These are phyloP conservation scores for Scaptomyza flava DNA, from an alignment of 2,888 invertebrate genomes.

Conservation along the genomic window DNA sequence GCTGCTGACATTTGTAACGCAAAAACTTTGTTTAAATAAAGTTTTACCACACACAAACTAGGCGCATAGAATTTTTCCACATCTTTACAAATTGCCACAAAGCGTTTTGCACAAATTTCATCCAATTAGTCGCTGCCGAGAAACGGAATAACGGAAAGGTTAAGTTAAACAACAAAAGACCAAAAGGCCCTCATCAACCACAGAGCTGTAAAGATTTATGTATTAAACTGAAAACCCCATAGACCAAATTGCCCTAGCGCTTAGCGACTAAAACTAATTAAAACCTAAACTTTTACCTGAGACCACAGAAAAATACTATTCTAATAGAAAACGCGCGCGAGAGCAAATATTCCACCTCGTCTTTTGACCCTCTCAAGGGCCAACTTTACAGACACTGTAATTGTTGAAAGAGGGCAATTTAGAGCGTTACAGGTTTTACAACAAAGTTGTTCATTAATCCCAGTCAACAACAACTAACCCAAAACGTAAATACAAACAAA, in stretches of 20 bases:
- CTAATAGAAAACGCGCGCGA: constrained; percentile 55
- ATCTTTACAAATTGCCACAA: constrained; percentile 44
- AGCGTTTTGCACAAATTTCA: constrained; percentile 46
- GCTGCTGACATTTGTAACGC: background rate
- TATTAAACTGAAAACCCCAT: constrained; percentile 43
- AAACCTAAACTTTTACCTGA: constrained; percentile 73
- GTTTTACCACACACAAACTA: constrained; percentile 1
- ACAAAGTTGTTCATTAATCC: constrained; percentile 62
- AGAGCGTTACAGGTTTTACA: constrained; percentile 35
- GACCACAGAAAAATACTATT: constrained; percentile 40
- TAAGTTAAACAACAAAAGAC: constrained; percentile 3
- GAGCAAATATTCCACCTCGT: constrained; percentile 3
- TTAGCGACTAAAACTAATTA: constrained; percentile 76
- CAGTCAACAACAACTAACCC: constrained; percentile 49
- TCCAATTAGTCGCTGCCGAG: constrained; percentile 50
- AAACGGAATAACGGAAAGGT: constrained; percentile 1
- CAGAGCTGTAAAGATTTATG: constrained; percentile 48
- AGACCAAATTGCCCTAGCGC: constrained; percentile 61
- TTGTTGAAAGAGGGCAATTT: constrained; percentile 48
- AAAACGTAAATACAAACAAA: constrained; percentile 54
- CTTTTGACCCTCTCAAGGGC: background rate
- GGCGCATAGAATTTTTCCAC: constrained; percentile 10
- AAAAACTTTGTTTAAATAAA: background rate
- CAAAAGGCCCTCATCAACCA: constrained; percentile 42
- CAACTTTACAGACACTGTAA: constrained; percentile 58